phyloP scores from a whole-genome alignment of 2,797 vertebrate genomes.

The Acanthiza pusilla region DNA sequence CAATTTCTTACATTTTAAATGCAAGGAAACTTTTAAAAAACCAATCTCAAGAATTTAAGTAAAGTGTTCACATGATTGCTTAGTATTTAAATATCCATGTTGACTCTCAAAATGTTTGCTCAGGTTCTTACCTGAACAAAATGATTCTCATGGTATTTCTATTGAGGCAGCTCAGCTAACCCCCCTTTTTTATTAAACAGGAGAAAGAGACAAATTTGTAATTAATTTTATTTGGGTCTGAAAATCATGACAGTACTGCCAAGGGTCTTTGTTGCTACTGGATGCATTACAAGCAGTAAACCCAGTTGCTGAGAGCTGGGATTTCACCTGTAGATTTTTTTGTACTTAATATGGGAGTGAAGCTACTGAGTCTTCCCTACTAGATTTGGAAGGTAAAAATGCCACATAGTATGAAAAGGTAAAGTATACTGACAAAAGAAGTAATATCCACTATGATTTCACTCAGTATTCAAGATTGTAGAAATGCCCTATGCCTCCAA shows the following conservation, averaged over 20 bases:
- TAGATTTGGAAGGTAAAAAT: neutral
- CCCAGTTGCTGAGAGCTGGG: neutral
- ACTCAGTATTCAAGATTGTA: neutral
- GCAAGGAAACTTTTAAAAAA: neutral
- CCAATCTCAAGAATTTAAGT: neutral
- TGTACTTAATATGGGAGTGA: neutral
- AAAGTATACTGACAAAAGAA: neutral
- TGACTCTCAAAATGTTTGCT: neutral
- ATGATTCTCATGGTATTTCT: neutral
- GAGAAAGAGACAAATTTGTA: neutral
- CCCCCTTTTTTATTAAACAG: neutral
- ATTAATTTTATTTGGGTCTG: slow-evolving; percentile 16
- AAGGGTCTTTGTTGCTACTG: neutral
- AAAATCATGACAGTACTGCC: neutral
- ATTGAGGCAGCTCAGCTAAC: neutral
- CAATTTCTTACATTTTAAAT: neutral
- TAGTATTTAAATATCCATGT: neutral
- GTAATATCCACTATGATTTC: neutral
- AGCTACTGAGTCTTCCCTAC: neutral
- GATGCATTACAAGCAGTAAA: neutral
- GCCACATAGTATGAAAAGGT: neutral
- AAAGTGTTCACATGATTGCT: neutral
- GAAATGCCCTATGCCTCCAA: neutral
- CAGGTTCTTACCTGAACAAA: neutral
- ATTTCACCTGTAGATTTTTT: neutral